A percentile compares a stretch with the other conserved stretches of the same genome.
Evolutionary conservation across 53 echinoderm and acorn worm species (phyloP).

Genomic region (Glandiceps talaboti): DNA sequence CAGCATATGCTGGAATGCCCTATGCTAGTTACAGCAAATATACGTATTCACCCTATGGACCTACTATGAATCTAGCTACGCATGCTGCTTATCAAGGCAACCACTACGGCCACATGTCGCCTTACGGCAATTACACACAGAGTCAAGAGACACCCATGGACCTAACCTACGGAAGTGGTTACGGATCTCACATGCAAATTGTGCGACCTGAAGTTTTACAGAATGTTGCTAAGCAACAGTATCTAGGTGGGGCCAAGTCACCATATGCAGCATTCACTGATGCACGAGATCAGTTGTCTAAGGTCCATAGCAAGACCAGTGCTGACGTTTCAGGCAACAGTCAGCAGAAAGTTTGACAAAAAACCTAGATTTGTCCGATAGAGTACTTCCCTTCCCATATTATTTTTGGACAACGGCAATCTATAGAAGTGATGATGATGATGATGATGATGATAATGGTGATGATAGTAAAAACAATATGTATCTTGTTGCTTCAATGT

Average conservation of each 20-base stretch:
- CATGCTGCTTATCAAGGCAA: conserved; percentile 58
- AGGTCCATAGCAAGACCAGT: not conserved
- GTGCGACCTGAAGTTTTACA: not conserved
- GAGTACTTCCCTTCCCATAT: not conserved
- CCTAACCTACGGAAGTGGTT: conserved; percentile 41
- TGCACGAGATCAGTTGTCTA: not conserved
- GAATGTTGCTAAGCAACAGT: not conserved
- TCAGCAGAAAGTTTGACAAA: not conserved
- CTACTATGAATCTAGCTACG: conserved; percentile 51
- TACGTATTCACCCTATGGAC: conserved; percentile 66
- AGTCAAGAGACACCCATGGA: conserved; percentile 89
- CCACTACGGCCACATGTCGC: conserved; percentile 33
- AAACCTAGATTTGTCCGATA: not conserved
- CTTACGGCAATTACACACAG: conserved; percentile 70
- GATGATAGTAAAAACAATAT: too few relatives aligned
- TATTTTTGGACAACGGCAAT: not conserved
- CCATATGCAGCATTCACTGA: not conserved
- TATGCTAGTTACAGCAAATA: conserved; percentile 76
- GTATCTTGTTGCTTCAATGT: not conserved
- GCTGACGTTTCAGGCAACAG: not conserved
- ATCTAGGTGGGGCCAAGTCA: not conserved
- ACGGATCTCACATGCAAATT: not conserved
- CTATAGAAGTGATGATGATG: not conserved
- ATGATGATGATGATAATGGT: not conserved
- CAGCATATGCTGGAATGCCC: conserved; percentile 50